These are phyloP conservation scores for Metopia argyrocephala DNA, from an alignment of 2,888 invertebrate genomes.

Conservation along the genomic window DNA sequence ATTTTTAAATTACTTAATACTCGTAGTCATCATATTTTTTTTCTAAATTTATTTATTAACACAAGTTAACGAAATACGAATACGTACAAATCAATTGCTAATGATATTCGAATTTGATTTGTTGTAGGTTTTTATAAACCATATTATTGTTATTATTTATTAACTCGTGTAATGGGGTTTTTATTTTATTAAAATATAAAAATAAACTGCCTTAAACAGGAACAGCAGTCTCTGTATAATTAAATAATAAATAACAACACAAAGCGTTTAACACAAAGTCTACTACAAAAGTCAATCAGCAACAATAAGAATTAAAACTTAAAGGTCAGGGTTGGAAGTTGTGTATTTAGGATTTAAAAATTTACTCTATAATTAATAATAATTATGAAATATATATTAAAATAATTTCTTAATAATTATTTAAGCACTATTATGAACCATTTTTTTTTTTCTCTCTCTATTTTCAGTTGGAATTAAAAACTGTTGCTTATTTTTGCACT, in stretches of 20 bases:
- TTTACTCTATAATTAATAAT: slow-evolving; percentile 2
- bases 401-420: background rate
- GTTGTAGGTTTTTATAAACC: background rate
- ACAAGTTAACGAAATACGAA: too few species aligned
- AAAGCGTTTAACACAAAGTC: background rate
- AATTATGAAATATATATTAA: background rate
- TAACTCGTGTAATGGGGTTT: background rate
- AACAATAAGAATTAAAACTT: too few species aligned
- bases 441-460: background rate
- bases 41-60: slow-evolving; percentile 12
- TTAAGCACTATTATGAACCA: too few species aligned
- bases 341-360: background rate
- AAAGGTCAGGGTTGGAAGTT: slow-evolving; percentile 22
- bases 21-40: background rate
- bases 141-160: background rate
- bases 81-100: too few species aligned
- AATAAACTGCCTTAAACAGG: slow-evolving; percentile 25
- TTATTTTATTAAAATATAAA: background rate
- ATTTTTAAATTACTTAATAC: slow-evolving; percentile 20
- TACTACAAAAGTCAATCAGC: background rate
- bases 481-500: background rate
- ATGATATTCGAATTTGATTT: too few species aligned
- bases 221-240: too few species aligned
- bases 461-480: slow-evolving; percentile 17
- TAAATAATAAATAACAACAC: too few species aligned